Percentiles rank a stretch among this genome's conserved stretches.
These are phyloP conservation scores for Mongoloraphidia duomilia DNA, from an alignment of 2,888 invertebrate species.

Conservation along the genomic window DNA sequence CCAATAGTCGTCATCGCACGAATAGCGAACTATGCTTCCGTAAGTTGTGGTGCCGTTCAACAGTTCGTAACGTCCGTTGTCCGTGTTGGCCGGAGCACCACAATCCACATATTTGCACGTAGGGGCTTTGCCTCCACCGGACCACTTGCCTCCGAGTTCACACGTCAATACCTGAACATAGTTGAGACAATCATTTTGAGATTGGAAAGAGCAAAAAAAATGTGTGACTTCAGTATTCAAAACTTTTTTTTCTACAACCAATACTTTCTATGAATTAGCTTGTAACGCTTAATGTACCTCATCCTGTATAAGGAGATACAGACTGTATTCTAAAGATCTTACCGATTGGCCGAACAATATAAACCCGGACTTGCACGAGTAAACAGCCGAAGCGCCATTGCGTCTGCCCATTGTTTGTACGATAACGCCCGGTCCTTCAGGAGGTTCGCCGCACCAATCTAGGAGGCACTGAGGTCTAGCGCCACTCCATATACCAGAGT, in stretches of 20 bases:
- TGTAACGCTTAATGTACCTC: too few species aligned
- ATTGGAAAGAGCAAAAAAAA: background rate
- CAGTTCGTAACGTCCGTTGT: constrained; percentile 57
- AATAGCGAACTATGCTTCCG: constrained; percentile 62
- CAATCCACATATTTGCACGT: constrained; percentile 78
- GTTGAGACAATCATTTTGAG: constrained; percentile 5
- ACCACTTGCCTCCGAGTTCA: constrained; percentile 76
- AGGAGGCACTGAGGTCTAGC: constrained; percentile 67
- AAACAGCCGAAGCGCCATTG: constrained; percentile 67
- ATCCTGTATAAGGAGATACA: too few species aligned
- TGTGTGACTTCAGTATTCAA: too few species aligned
- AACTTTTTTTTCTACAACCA: too few species aligned
- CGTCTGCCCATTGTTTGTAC: constrained; percentile 57
- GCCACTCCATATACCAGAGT: constrained; percentile 63
- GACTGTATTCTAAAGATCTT: constrained; percentile 22
- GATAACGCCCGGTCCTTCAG: constrained; percentile 58
- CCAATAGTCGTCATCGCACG: constrained; percentile 73
- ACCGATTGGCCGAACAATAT: constrained; percentile 71
- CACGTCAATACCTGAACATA: constrained; percentile 56
- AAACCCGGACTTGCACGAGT: constrained; percentile 70
- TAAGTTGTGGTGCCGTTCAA: constrained; percentile 71
- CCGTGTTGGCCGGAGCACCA: constrained; percentile 65
- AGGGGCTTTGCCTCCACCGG: constrained; percentile 51
- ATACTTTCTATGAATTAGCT: too few species aligned
- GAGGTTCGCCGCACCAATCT: constrained; percentile 80